Conservation (phyloP, 1,140 invertebrate genomes). For the Apis florea region DNA sequence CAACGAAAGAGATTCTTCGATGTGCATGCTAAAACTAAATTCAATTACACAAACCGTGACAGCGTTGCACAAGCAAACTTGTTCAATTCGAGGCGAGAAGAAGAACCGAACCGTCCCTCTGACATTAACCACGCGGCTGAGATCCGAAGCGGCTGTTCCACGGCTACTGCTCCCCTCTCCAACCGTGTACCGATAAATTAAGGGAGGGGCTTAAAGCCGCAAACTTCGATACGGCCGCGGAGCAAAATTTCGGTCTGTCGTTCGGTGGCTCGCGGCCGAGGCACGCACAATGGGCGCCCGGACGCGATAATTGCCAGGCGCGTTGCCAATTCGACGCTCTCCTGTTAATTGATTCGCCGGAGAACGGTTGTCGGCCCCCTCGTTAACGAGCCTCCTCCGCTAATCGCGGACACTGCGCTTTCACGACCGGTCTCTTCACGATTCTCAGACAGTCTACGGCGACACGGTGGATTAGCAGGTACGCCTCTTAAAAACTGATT, state of each 20-base stretch:
- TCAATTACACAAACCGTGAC: no score
- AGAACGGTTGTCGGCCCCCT: slow-evolving; percentile 43
- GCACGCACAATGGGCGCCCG: slow-evolving; percentile 55
- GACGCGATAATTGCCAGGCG: slow-evolving; percentile 68
- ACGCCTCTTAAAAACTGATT: no score
- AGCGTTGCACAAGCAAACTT: no score
- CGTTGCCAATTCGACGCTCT: slow-evolving; percentile 64
- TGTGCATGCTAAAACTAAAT: no score
- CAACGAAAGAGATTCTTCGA: no score
- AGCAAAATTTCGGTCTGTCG: slow-evolving; percentile 50
- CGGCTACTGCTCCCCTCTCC: background rate
- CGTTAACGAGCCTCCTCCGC: slow-evolving; percentile 33
- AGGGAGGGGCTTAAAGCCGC: slow-evolving; percentile 15
- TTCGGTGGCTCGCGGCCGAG: slow-evolving; percentile 28
- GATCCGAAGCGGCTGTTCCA: background rate
- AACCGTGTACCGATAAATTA: slow-evolving; percentile 33
- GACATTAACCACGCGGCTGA: background rate
- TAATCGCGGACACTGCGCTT: slow-evolving; percentile 17
- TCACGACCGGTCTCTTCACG: background rate
- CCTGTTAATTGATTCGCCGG: slow-evolving; percentile 64
- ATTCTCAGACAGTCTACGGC: background rate
- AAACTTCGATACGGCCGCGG: slow-evolving; percentile 39
- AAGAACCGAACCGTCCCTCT: background rate
- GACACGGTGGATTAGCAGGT: no score
- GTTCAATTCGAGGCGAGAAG: no score